Percentiles rank a stretch among this genome's conserved stretches.
Conservation (phyloP, 2,888 invertebrate genomes). For the Caenorhabditis uteleia region DNA sequence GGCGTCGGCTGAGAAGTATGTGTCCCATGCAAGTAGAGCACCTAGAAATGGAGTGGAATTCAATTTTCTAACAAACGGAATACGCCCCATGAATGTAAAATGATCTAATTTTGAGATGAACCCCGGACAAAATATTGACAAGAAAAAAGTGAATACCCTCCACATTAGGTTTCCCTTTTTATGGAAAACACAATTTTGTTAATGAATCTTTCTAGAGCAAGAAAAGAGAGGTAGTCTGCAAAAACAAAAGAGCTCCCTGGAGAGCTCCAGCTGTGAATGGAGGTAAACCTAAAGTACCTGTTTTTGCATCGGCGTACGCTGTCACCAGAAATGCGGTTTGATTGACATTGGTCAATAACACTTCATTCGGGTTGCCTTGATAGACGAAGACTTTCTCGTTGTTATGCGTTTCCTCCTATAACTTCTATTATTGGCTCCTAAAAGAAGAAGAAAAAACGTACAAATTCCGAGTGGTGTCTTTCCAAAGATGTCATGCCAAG, state of each 20-base stretch:
- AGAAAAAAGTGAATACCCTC: too few relatives aligned
- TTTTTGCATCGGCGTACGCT: conserved; percentile 41
- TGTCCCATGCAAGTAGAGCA: conserved; percentile 49
- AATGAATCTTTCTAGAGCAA: too few relatives aligned
- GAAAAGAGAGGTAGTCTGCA: too few relatives aligned
- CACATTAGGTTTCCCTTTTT: too few relatives aligned
- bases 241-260: neutral
- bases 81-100: neutral
- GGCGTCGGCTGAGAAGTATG: conserved; percentile 43
- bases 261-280: neutral
- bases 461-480: conserved; percentile 31
- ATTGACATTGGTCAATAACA: conserved; percentile 35
- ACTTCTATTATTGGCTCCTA: neutral
- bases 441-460: conserved; percentile 8
- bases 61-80: conserved; percentile 6
- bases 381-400: conserved; percentile 44
- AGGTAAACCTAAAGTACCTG: conserved; percentile 28
- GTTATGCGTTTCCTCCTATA: conserved; percentile 42
- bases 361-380: conserved; percentile 46
- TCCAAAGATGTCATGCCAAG: conserved; percentile 40
- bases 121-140: too few relatives aligned
- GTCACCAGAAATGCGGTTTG: conserved; percentile 46
- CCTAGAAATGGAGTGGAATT: conserved; percentile 31
- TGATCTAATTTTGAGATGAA: too few relatives aligned
- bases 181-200: too few relatives aligned